These are phyloP conservation scores for Mongoloraphidia duomilia DNA, from an alignment of 2,888 invertebrate species.

Conservation along the genomic window DNA sequence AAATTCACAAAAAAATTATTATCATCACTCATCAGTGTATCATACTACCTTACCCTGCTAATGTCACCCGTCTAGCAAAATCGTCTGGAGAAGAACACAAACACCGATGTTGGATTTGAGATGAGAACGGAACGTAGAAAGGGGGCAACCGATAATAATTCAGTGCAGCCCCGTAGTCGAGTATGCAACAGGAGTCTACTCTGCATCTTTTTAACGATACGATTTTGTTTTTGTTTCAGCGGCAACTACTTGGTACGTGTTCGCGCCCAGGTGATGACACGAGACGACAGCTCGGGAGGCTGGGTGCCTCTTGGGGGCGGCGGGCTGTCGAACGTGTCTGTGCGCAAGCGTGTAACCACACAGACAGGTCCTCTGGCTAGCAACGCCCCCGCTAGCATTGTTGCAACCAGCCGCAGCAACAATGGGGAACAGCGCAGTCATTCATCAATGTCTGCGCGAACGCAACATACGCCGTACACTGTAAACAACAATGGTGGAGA, in stretches of 20 bases:
- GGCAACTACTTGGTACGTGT: constrained; percentile 87
- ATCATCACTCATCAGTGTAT: too few species aligned
- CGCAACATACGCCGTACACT: too few species aligned
- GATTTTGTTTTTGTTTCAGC: constrained; percentile 39
- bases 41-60: too few species aligned
- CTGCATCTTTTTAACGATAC: not conserved
- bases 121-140: too few species aligned
- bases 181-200: too few species aligned
- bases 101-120: too few species aligned
- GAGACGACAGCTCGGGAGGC: constrained; percentile 93
- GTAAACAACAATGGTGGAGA: not conserved
- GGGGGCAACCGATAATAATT: too few species aligned
- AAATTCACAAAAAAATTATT: too few species aligned
- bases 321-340: constrained; percentile 85
- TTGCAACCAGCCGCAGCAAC: constrained; percentile 8
- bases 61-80: too few species aligned
- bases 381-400: constrained; percentile 20
- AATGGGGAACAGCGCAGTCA: not conserved
- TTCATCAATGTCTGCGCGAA: not conserved
- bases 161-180: too few species aligned
- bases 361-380: constrained; percentile 22
- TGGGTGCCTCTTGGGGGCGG: constrained; percentile 92
- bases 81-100: too few species aligned
- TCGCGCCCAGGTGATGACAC: constrained; percentile 96
- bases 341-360: constrained; percentile 49